Base-by-base conservation (phyloP, 92 coral and sea anemone genomes). In the Porites cylindrica region DNA sequence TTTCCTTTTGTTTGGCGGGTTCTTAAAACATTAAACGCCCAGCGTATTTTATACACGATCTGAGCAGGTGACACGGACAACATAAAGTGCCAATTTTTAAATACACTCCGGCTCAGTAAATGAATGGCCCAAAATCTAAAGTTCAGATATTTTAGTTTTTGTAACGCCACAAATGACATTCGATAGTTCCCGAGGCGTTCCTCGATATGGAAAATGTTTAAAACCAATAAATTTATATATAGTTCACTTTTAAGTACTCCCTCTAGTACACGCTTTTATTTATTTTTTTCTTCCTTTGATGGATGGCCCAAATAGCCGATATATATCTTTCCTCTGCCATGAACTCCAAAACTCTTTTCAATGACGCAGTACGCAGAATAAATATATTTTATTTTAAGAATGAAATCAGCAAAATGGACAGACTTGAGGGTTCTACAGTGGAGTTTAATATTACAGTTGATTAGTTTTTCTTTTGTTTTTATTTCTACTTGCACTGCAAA, bases 1-100 rank as follows among this genome's bases (percentile, higher is more conserved):
- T 18, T 64, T 18, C 5, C 47, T 38, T 59, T 84, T 84, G 88
- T 82, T 58, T 68, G 86, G 78, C 9, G 38, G 12, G 50, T 52
- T 69, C 66, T 58, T 71, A 59, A 70, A 82, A 82, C 78, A 70
- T 82, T 78, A 82, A 70, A 38, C 73, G 62, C 61, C 17, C 9
- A 53, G 21, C 77, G 77, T 43, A 66, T 81, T 18, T 69, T 58
- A 26, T 24, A 60, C 68, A 52, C 51, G 6, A 38, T 29, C 19
- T 20, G 47, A 21, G 67, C 86, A 82, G 86, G 70, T 71, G 86
- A 58, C 59, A 2, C 51, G 29, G 47, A 70, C 12, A 50, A 16
- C 1, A 11, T 56, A 10, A 10, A 56, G 78, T 18, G 78, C 66
- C 20, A 68, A 61, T 82, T 70, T 70, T 70, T 14, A 38, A 56